Base-by-base conservation (phyloP, 1,140 invertebrate genomes). In the Megalonaias nervosa region DNA sequence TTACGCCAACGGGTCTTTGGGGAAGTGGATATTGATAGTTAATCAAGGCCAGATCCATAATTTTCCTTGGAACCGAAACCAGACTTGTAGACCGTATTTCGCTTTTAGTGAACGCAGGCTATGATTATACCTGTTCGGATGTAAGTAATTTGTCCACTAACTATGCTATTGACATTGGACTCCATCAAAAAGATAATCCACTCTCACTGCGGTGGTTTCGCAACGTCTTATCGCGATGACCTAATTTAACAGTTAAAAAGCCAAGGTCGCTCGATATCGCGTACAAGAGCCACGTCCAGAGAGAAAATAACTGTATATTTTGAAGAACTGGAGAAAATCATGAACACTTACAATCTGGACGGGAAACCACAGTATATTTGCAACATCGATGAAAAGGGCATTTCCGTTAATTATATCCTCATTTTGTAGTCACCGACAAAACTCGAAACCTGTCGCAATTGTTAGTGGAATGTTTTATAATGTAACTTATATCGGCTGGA, bases 331-430 rank as follows among this genome's bases (percentile, higher is more conserved):
- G 66, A 75, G 11, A 31, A 69, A 15, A 21, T n/a, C 26, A 21
- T 75, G 9, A 69, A 19, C 12, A 75, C 64, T 60, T 61, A 70
- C 23, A 13, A 86, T 59, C 61, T 90, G 31, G 61, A 48, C 14
- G 23, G 84, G 68, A 74, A 79, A 58, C 86, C 88, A 57, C 71
- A 90, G 75, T 71, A 73, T 21, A 86, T 90, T 59, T 91, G 81
- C 70, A 91, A 90, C 77, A 83, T 91, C 64, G 90, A 91, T 84
- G 89, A 91, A 81, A 91, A 91, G 72, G 89, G 86, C 3, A 90
- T 88, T 81, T 81, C 85, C 2, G 61, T 90, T 48, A 87, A 84
- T 12, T 90, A 92, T 71, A 75, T 89, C n/a, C 14, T 9, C 73
- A 72, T 1, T 26, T 13, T 79, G 58, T 75, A 31, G 57, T 79